Base-by-base conservation (phyloP, 2,888 invertebrate genomes). In the Leptarthrus brevirostris region DNA sequence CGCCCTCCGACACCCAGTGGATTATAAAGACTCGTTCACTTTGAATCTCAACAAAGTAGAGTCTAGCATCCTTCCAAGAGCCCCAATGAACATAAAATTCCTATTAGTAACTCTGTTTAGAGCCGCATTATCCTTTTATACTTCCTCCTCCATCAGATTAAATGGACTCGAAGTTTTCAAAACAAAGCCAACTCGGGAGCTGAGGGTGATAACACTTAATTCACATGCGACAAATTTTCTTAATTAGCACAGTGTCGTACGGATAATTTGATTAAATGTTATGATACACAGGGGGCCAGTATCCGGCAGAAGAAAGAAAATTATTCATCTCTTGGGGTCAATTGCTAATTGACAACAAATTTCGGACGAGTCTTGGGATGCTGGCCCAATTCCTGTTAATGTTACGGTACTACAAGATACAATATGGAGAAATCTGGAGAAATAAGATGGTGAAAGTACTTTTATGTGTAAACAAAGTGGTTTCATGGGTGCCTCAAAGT, bases 181-280 rank as follows among this genome's bases (percentile, higher is more conserved):
- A 56, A 30, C 54, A 44, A 16, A 56, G n/a, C 44, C 10, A 20
- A 6, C 20, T 26, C 34, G 20, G 20, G 22, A 18, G 30, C 36
- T 20, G 18, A 24, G 24, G 14, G 18, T 44, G 69, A 69, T 52
- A 69, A 36, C 69, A 52, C 49, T 49, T 18, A 61, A 72, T 58
- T 58, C 72, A 72, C 72, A 72, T 72, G 72, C 72, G 72, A 72
- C 72, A 58, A 58, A 72, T 72, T 72, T 72, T 58, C 72, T 72
- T 72, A 72, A 72, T 72, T 72, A 72, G 72, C 58, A 58, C 72
- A 58, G 44, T 64, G 58, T 49, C 58, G 58, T 24, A 36, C 61
- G 56, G 56, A 47, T 58, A 61, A 72, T 72, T 72, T 72, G 56
- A 72, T 72, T 72, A 72, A 72, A 72, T 47, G 58, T 72, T 72